Percentiles rank a stretch among this genome's conserved stretches.
These are phyloP conservation scores for Rutilus rutilus DNA, from an alignment of 2,113 vertebrate species.

Conservation along the genomic window DNA sequence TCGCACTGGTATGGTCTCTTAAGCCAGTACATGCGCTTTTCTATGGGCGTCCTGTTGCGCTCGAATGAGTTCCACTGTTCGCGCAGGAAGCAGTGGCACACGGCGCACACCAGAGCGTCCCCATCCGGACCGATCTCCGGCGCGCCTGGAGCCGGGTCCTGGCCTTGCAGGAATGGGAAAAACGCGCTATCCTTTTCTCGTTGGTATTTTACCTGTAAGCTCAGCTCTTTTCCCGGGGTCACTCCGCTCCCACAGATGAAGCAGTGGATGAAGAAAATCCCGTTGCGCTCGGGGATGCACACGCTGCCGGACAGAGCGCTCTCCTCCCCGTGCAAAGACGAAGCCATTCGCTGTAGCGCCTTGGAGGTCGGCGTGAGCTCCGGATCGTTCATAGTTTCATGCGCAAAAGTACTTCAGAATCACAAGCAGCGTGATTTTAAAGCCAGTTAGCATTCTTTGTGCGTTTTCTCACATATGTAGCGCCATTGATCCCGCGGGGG, in stretches of 20 bases:
- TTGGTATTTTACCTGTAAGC: slow-evolving; percentile 81
- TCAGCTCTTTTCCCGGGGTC: slow-evolving; percentile 83
- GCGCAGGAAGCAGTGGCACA: slow-evolving; percentile 91
- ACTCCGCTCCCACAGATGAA: slow-evolving; percentile 92
- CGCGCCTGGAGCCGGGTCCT: slow-evolving; percentile 94
- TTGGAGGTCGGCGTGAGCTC: slow-evolving; percentile 20
- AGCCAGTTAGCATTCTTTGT: neutral
- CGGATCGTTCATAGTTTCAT: slow-evolving; percentile 33
- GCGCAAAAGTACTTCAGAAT: neutral
- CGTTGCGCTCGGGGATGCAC: slow-evolving; percentile 73
- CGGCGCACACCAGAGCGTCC: slow-evolving; percentile 87
- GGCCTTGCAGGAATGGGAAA: slow-evolving; percentile 92
- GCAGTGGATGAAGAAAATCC: slow-evolving; percentile 80
- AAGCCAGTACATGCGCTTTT: slow-evolving; percentile 97
- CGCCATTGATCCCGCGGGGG: neutral
- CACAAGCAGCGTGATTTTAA: slow-evolving; percentile 11
- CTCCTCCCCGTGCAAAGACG: slow-evolving; percentile 74
- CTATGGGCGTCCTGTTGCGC: slow-evolving; percentile 88
- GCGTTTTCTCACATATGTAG: neutral
- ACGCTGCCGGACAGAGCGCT: slow-evolving; percentile 68
- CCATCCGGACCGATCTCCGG: slow-evolving; percentile 83
- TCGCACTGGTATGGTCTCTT: slow-evolving; percentile 93
- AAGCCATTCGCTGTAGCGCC: slow-evolving; percentile 84
- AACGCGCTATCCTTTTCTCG: slow-evolving; percentile 78
- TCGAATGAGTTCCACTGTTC: slow-evolving; percentile 97